Percentiles rank a stretch among this genome's conserved stretches.
Evolutionary conservation across 2,888 invertebrate genomes (phyloP).

Genomic region (Hirtodrosophila trivittata): DNA sequence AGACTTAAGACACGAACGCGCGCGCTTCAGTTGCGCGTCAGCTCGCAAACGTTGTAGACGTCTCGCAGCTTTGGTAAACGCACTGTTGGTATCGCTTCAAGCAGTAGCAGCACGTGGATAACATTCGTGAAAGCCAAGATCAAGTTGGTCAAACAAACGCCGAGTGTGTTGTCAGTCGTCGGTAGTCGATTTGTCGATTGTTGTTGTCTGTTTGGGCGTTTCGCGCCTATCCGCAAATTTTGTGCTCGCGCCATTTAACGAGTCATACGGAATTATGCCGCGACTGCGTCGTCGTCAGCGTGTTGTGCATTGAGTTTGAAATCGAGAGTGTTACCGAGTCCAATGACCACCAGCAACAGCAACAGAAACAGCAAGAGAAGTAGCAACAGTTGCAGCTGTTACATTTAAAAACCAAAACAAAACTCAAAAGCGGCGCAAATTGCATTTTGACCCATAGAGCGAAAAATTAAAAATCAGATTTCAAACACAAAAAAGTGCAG

Average conservation of each 20-base stretch:
- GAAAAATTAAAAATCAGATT: slow-evolving; percentile 1
- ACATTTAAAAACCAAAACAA: slow-evolving; percentile 14
- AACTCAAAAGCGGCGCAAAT: slow-evolving; percentile 28
- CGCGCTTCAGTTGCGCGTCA: slow-evolving; percentile 63
- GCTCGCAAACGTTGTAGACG: slow-evolving; percentile 67
- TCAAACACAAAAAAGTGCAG: neutral
- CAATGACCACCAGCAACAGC: slow-evolving; percentile 64
- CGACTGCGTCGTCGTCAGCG: slow-evolving; percentile 50
- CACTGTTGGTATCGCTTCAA: neutral
- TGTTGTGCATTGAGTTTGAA: slow-evolving; percentile 51
- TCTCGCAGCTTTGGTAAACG: slow-evolving; percentile 16
- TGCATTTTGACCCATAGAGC: slow-evolving; percentile 56
- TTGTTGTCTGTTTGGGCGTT: slow-evolving; percentile 30
- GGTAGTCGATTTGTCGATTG: neutral
- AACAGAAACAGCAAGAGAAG: neutral
- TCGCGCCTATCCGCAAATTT: slow-evolving; percentile 48
- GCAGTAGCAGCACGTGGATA: slow-evolving; percentile 12
- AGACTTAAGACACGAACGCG: slow-evolving; percentile 67
- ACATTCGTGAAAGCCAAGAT: slow-evolving; percentile 47
- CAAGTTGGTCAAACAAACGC: slow-evolving; percentile 35
- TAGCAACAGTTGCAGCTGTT: slow-evolving; percentile 18
- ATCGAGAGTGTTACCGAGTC: slow-evolving; percentile 66
- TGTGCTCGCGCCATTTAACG: slow-evolving; percentile 38
- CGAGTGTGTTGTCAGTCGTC: slow-evolving; percentile 3
- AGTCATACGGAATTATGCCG: slow-evolving; percentile 68